Base-by-base conservation (phyloP, 2,113 vertebrate species). In the Arenaria interpres region DNA sequence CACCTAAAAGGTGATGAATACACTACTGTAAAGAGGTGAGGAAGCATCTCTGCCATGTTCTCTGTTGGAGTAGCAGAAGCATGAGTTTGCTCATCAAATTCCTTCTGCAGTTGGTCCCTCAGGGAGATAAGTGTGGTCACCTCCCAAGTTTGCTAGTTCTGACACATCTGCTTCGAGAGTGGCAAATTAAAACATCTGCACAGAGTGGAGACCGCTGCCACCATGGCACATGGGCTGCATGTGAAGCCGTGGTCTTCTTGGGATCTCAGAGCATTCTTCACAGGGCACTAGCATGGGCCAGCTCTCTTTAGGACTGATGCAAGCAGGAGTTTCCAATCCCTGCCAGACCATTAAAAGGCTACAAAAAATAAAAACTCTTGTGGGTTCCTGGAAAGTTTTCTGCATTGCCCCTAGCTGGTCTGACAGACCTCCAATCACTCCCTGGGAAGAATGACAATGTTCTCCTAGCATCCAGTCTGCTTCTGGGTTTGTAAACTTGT, bases 161-260 rank as follows among this genome's bases (percentile, higher is more conserved):
- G 86, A 90, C 94, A 91, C 95, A 96, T 97, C 95, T 96, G 85
- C 96, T 97, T 96, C 77, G 62, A n/a, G 88, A 97, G 90, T 89
- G 90, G 93, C 88, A 96, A 96, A 93, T 96, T 88, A 89, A 95
- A 97, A 90, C 15, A 93, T 90, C 92, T 92, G 85, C 85, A 60
- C 76, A 54, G 62, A 84, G 89, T 33, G 51, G 80, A 96, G 93
- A 86, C 39, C 0, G 5, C 96, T 97, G 97, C 96, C 12, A 25
- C 91, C 93, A 94, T 95, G 93, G 82, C 95, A 95, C 94, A 82
- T 90, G 94, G 97, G 84, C 81, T 59, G 25, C 94, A 89, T 68
- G 85, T 90, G 95, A 89, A 88, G 89, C 87, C 94, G 96, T 85
- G 96, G 97, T 93, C 54, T 90, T 87, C 85, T 82, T 1, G 12